Conservation (phyloP, 2,888 invertebrate genomes). For the Coenonympha arcania region DNA sequence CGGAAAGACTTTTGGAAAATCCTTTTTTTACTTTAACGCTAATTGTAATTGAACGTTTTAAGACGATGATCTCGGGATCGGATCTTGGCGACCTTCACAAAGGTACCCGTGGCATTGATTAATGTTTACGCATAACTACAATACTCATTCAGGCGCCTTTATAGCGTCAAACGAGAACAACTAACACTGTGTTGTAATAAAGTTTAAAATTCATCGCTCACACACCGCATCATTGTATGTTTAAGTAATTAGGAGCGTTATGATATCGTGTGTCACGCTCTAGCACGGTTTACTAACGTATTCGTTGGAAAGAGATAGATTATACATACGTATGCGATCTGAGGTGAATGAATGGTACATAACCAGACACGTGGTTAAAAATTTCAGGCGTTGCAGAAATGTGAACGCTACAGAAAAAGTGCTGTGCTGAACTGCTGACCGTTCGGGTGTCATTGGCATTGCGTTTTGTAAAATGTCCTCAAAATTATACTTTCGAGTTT, state of each 20-base stretch:
- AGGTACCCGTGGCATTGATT: conserved; percentile 66
- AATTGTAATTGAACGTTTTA: not conserved
- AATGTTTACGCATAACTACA: conserved; percentile 65
- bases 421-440: too few species aligned
- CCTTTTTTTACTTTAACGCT: too few species aligned
- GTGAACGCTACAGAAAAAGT: too few species aligned
- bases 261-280: conserved; percentile 53
- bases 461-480: too few species aligned
- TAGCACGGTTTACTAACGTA: conserved; percentile 32
- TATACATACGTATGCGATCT: conserved; percentile 31
- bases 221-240: conserved; percentile 43
- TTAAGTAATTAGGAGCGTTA: conserved; percentile 59
- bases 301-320: conserved; percentile 42
- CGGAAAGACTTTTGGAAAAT: too few species aligned
- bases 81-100: conserved; percentile 51
- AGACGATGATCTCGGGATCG: conserved; percentile 7
- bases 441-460: not conserved
- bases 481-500: too few species aligned
- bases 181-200: conserved; percentile 38
- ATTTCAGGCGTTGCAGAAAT: conserved; percentile 3
- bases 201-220: conserved; percentile 40
- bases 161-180: conserved; percentile 35
- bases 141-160: conserved; percentile 51
- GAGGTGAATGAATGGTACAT: conserved; percentile 56
- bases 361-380: conserved; percentile 33